These are phyloP conservation scores for Motacilla tschutschensis DNA, from an alignment of 2,113 vertebrate species.

Conservation along the genomic window DNA sequence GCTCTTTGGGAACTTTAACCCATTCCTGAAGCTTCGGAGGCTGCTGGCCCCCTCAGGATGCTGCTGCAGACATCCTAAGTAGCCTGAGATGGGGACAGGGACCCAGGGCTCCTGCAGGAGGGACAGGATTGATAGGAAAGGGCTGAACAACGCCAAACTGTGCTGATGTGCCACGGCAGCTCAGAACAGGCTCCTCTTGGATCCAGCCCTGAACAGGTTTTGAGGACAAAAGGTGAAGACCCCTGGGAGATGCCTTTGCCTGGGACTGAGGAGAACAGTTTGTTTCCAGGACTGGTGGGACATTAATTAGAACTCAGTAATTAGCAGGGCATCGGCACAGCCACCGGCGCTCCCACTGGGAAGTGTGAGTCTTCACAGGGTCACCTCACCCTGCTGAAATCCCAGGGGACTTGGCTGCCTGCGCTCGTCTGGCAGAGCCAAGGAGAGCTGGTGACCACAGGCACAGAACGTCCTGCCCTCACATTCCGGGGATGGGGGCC, in stretches of 20 bases:
- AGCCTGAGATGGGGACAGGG: background rate
- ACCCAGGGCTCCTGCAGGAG: background rate
- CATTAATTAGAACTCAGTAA: slow-evolving; percentile 11
- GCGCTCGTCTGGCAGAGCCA: background rate
- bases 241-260: background rate
- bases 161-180: background rate
- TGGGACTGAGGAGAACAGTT: slow-evolving; percentile 8
- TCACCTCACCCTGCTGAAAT: background rate
- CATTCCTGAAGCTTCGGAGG: background rate
- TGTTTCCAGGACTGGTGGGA: background rate
- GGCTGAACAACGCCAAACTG: background rate
- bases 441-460: rapidly evolving
- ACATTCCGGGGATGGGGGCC: rapidly evolving
- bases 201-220: background rate
- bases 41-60: rapidly evolving
- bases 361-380: background rate
- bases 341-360: rapidly evolving
- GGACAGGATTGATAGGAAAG: background rate
- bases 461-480: rapidly evolving
- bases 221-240: slow-evolving; percentile 11
- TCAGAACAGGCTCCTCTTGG: background rate
- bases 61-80: background rate
- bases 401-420: background rate
- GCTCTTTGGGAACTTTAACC: background rate
- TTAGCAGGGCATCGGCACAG: background rate